Conservation (phyloP, 2,113 vertebrate species). For the Brienomyrus longianalis region DNA sequence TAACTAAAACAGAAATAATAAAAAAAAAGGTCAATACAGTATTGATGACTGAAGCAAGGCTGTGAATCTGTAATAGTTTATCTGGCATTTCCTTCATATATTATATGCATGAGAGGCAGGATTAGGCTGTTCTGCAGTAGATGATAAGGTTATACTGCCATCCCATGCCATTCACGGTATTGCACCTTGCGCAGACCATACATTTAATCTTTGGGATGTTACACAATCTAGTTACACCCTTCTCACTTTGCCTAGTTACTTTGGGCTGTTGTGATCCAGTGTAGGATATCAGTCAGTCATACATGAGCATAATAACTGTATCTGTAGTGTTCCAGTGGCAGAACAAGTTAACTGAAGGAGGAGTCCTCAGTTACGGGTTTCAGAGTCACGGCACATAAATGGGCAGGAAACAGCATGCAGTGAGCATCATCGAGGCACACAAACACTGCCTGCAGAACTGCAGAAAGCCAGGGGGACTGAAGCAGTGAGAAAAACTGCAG, state of each 20-base stretch:
- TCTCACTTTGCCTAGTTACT: background rate
- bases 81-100: background rate
- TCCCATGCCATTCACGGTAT: background rate
- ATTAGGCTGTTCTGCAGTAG: background rate
- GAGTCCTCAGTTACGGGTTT: background rate
- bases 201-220: background rate
- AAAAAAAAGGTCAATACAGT: background rate
- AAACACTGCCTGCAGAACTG: background rate
- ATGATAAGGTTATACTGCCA: background rate
- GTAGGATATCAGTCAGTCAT: background rate
- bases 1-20: background rate
- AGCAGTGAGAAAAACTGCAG: background rate
- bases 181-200: background rate
- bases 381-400: background rate
- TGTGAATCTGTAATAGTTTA: background rate
- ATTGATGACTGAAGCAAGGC: background rate
- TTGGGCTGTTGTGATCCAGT: background rate
- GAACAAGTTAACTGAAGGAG: background rate
- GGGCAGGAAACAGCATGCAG: background rate
- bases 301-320: background rate
- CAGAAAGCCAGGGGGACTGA: background rate
- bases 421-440: background rate
- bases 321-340: background rate
- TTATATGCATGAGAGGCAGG: background rate
- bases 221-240: background rate